Evolutionary conservation across 2,113 vertebrate species (phyloP).

Genomic region (Formicarius rufipectus): DNA sequence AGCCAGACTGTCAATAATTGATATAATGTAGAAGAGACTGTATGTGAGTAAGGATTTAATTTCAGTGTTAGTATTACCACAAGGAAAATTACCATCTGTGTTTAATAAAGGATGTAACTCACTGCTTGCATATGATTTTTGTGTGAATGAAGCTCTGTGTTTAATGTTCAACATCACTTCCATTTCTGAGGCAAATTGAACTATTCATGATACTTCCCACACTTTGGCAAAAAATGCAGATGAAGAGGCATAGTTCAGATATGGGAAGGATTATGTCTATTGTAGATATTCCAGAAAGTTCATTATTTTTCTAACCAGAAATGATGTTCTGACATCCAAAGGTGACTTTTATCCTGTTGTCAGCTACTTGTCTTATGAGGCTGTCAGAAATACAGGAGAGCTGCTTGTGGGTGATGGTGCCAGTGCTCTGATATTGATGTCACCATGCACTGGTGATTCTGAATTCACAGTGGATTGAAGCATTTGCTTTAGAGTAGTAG

Average conservation of each 20-base stretch:
- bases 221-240: neutral
- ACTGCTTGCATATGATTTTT: neutral
- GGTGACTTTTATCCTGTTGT: neutral
- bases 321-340: neutral
- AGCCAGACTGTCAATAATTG: neutral
- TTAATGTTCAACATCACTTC: neutral
- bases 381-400: neutral
- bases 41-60: neutral
- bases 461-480: neutral
- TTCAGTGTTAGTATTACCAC: neutral
- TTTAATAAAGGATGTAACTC: neutral
- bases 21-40: neutral
- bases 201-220: neutral
- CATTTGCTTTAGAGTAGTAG: neutral
- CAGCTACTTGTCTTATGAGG: neutral
- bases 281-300: neutral
- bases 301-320: neutral
- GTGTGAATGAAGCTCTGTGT: neutral
- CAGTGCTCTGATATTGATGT: no score
- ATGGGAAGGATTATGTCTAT: fast-evolving
- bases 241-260: neutral
- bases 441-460: neutral
- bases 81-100: neutral
- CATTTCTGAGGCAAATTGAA: neutral
- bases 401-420: neutral